Base-by-base conservation (phyloP, 2,888 invertebrate species). In the Zele albiditarsus region DNA sequence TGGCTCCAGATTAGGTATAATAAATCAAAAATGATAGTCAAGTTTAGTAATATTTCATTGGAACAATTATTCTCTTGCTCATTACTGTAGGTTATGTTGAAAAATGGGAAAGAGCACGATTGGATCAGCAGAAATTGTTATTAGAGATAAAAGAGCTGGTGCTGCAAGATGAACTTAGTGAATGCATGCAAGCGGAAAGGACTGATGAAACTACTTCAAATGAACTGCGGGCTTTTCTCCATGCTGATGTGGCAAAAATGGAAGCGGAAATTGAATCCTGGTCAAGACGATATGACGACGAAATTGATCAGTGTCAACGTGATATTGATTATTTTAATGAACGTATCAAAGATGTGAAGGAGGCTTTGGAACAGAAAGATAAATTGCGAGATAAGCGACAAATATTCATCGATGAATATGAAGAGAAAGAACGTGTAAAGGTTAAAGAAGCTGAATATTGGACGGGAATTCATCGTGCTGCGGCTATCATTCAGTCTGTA, bases 401-500 rank as follows among this genome's bases (percentile, higher is more conserved):
- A 73, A 60, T 67, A 27, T 79, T 84, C 27, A 78, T 87, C n/a
- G 79, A 86, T 8, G 79, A 80, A 67, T 82, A 79, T 75, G 31
- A 75, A 5, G 81, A 23, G 1, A 81, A 83, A 38, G 79, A 80
- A 33, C 77, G 77, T 60, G 69, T 69, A 49, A 73, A 78, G 0
- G 66, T 77, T 14, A 73, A 75, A 0, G 82, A 84, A 76, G 70
- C 72, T 23, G 79, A 82, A 46, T 82, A 84, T 31, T 77, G 73
- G 78, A 53, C 71, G 10, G 79, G 71, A 4, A 73, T 86, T 23
- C 70, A 85, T 68, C 72, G 60, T 46, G 82, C 84, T 10, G 87
- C 87, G 6, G 82, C 80, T 0, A n/a, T 82, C 4, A 85, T 88
- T 77, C 87, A 88, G 78, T 74, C 82, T 4, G 3, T 77, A 6